Base-by-base conservation (phyloP, 2,113 vertebrate species). In the Vulpes ferrilata region DNA sequence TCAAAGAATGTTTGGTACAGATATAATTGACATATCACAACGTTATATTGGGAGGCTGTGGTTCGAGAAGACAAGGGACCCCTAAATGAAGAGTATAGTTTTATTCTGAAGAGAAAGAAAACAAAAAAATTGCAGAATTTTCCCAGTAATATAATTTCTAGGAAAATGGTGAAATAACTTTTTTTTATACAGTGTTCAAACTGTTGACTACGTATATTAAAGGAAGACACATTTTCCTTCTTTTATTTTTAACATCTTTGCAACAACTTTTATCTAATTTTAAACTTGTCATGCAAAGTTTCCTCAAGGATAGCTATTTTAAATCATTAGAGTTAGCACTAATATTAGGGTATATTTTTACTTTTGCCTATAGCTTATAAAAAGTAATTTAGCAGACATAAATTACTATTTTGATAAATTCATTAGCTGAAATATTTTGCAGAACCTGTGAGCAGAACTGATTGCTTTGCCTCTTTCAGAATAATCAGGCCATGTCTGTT, bases 211-310 rank as follows among this genome's bases (percentile, higher is more conserved):
- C 69, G 53, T 85, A 80, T 97, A 81, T 95, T 96, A 87, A 94
- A 89, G 25, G 25, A 93, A 91, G 55, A 97, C 10, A 67, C 1
- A 90, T 62, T 74, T 64, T 22, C 9, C 7, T 57, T 69, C 38
- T 90, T 82, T 90, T 96, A 96, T 96, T 96, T 95, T 96, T 96
- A 93, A 59, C 71, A 84, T 95, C 60, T 92, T 97, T 64, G 22
- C 59, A 57, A 93, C 65, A 94, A 53, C 25, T n/a, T 62, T 93
- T 90, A 85, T 48, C 71, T 90, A 86, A 95, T 93, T 97, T 97
- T 94, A 95, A 96, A 5, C 27, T 74, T 79, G 30, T 73, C 53
- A 27, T 67, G 23, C 62, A 69, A 93, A 90, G 11, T 48, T 71
- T 88, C 69, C 95, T 96, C 7, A 88, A 62, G 13, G 16, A 74